Evolutionary conservation across 1,140 invertebrate species (phyloP).

Genomic region (Pseudachorutes palmiensis): DNA sequence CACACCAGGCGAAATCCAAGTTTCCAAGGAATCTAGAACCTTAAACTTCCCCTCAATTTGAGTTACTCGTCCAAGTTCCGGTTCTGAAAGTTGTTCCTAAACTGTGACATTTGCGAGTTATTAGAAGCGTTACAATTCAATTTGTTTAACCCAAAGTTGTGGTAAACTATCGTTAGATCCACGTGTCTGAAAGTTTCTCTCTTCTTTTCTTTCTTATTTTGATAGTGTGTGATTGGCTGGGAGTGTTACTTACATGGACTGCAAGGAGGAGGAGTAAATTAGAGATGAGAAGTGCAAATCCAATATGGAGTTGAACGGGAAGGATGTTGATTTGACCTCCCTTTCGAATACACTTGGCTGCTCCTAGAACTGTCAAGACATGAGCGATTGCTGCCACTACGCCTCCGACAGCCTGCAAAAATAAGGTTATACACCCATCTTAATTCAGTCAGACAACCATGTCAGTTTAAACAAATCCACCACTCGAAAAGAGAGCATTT

Average conservation of each 20-base stretch:
- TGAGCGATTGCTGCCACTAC: slow-evolving; percentile 37
- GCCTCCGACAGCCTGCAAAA: slow-evolving; percentile 35
- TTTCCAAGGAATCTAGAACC: too few relatives aligned
- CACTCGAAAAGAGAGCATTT: neutral
- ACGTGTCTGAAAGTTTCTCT: too few relatives aligned
- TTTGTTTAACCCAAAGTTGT: too few relatives aligned
- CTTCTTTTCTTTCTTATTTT: too few relatives aligned
- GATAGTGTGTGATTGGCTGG: too few relatives aligned
- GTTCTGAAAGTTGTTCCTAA: too few relatives aligned
- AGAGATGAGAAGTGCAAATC: slow-evolving; percentile 36
- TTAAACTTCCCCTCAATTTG: too few relatives aligned
- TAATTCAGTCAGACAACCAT: neutral
- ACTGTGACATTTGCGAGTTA: too few relatives aligned
- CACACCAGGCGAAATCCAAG: too few relatives aligned
- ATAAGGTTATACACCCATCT: neutral
- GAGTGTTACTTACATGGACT: slow-evolving; percentile 33
- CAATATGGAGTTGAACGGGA: slow-evolving; percentile 36
- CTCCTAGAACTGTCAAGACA: slow-evolving; percentile 36
- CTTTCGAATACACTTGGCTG: slow-evolving; percentile 33
- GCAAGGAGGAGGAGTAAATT: slow-evolving; percentile 36
- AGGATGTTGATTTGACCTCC: slow-evolving; percentile 6
- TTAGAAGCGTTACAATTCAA: too few relatives aligned
- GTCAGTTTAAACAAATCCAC: neutral
- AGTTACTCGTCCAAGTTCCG: too few relatives aligned
- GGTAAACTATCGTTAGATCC: too few relatives aligned